phyloP scores from a whole-genome alignment of 2,888 invertebrate genomes.

The Drosophila mercatorum region DNA sequence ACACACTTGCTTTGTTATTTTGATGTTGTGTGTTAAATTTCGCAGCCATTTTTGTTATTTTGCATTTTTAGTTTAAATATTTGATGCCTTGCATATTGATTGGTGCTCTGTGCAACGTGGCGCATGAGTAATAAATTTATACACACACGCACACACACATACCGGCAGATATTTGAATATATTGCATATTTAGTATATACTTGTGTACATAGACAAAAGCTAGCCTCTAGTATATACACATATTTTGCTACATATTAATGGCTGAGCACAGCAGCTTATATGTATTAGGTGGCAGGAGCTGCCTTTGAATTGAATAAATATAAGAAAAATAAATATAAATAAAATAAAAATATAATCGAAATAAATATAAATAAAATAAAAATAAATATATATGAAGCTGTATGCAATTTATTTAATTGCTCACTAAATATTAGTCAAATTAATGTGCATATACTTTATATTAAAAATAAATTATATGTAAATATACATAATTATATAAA shows the following conservation, averaged over 20 bases:
- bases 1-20: conserved; percentile 16
- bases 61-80: conserved; percentile 78
- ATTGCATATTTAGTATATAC: not conserved
- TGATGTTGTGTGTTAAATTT: conserved; percentile 61
- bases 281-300: not conserved
- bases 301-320: not conserved
- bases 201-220: conserved; percentile 3
- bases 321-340: too few relatives aligned
- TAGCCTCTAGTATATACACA: not conserved
- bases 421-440: too few relatives aligned
- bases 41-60: conserved; percentile 77
- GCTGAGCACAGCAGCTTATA: not conserved
- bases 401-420: too few relatives aligned
- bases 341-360: not conserved
- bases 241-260: not conserved
- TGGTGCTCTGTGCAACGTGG: conserved; percentile 74
- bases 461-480: too few relatives aligned
- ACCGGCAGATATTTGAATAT: not conserved
- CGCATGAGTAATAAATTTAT: conserved; percentile 73
- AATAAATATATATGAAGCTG: too few relatives aligned
- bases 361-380: too few relatives aligned
- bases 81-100: conserved; percentile 78
- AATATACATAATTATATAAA: too few relatives aligned
- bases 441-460: too few relatives aligned
- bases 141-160: conserved; percentile 35